These are phyloP conservation scores for Acanthosoma haemorrhoidale DNA, from an alignment of 2,888 invertebrate species.

Conservation along the genomic window DNA sequence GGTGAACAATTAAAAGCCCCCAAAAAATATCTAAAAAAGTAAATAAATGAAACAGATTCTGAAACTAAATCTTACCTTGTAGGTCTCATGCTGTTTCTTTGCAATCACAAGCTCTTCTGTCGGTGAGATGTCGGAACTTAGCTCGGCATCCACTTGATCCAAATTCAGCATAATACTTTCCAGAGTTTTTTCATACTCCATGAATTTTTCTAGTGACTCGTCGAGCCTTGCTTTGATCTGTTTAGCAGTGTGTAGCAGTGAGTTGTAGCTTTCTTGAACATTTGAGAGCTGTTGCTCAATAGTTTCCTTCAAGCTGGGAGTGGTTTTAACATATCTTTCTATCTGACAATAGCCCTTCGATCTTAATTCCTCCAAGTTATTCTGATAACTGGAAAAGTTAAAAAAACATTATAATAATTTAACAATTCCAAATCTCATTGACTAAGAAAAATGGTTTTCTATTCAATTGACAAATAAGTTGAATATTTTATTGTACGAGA, in stretches of 20 bases:
- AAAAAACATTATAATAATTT: no score
- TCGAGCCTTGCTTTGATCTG: constrained; percentile 84
- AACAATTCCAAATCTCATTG: no score
- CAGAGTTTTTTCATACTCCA: constrained; percentile 85
- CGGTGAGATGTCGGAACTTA: constrained; percentile 46
- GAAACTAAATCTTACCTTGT: constrained; percentile 28
- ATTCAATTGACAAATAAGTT: no score
- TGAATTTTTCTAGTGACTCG: constrained; percentile 85
- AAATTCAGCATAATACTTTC: constrained; percentile 78
- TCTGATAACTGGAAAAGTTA: constrained; percentile 66
- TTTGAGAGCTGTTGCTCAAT: constrained; percentile 83
- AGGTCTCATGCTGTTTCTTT: constrained; percentile 33
- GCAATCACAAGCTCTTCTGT: constrained; percentile 30
- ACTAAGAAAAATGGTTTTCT: no score
- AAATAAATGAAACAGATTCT: no score
- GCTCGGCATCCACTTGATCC: constrained; percentile 68
- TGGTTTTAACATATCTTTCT: constrained; percentile 65
- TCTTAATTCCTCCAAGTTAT: constrained; percentile 73
- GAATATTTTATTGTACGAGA: no score
- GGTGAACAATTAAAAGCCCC: no score
- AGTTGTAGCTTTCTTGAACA: constrained; percentile 89
- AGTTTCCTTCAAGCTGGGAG: constrained; percentile 67
- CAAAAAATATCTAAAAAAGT: no score
- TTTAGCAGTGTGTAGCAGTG: constrained; percentile 77
- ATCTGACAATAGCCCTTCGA: constrained; percentile 79